Evolutionary conservation across 2,797 vertebrate genomes (phyloP).

Genomic region (Eulemur coronatus): DNA sequence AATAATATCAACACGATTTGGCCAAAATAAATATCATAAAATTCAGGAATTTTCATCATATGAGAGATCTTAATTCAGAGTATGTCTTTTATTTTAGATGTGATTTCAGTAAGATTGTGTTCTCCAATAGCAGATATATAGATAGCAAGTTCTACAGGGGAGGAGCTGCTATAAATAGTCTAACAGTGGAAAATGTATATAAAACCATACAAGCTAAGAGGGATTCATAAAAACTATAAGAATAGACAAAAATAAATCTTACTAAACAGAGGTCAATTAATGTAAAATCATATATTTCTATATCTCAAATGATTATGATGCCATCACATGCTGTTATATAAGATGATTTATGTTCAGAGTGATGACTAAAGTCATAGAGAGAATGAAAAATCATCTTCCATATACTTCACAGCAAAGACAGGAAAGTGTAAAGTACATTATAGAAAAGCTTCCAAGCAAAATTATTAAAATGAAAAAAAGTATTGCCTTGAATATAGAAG

Average conservation of each 20-base stretch:
- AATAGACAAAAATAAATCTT: neutral
- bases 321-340: neutral
- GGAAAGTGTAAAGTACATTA: constrained; percentile 1
- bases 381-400: neutral
- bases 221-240: neutral
- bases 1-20: neutral
- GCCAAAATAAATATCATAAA: neutral
- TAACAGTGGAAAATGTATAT: neutral
- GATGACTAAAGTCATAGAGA: neutral
- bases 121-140: neutral
- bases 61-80: neutral
- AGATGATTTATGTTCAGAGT: neutral
- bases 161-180: neutral
- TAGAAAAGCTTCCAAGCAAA: neutral
- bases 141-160: neutral
- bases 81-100: neutral
- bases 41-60: neutral
- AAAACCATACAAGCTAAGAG: neutral
- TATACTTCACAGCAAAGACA: neutral
- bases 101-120: neutral
- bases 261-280: neutral
- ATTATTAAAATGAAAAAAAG: neutral
- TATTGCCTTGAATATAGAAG: neutral
- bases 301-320: neutral
- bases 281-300: neutral